Conservation (phyloP, 2,113 vertebrate genomes). For the Chroicocephalus ridibundus region DNA sequence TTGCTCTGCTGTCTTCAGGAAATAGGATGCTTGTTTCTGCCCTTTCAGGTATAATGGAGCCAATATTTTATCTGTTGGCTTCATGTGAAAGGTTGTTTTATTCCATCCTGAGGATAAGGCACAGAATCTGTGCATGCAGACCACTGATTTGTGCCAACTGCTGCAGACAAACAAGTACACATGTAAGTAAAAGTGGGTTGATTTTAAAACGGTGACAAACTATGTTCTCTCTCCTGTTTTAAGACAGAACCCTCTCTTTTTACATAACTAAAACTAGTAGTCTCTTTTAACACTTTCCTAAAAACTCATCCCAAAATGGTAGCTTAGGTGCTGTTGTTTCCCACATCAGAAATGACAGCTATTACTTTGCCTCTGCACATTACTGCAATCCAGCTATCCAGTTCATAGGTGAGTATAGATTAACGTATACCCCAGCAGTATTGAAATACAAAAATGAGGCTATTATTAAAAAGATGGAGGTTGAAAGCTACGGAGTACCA, state of each 20-base stretch:
- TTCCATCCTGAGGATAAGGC: background rate
- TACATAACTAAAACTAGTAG: background rate
- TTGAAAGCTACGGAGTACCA: background rate
- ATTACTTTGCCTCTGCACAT: background rate
- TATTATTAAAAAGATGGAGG: background rate
- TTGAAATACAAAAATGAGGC: background rate
- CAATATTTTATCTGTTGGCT: background rate
- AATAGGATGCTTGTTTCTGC: background rate
- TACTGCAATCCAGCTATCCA: background rate
- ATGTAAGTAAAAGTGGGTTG: background rate
- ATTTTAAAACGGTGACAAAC: background rate
- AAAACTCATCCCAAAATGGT: background rate
- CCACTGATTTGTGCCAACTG: background rate
- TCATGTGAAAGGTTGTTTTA: background rate
- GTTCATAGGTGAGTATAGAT: background rate
- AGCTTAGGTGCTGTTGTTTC: background rate
- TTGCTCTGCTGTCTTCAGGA: slow-evolving; percentile 9
- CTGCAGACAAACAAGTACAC: background rate
- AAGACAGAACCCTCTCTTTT: background rate
- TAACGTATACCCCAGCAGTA: background rate
- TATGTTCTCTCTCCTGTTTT: background rate
- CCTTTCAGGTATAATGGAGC: background rate
- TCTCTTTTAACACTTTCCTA: background rate
- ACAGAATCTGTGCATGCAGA: background rate
- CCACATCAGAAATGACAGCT: background rate